A percentile compares a stretch with the other conserved stretches of the same genome.
Evolutionary conservation across 2,113 vertebrate genomes (phyloP).

Genomic region (Microcebus murinus): DNA sequence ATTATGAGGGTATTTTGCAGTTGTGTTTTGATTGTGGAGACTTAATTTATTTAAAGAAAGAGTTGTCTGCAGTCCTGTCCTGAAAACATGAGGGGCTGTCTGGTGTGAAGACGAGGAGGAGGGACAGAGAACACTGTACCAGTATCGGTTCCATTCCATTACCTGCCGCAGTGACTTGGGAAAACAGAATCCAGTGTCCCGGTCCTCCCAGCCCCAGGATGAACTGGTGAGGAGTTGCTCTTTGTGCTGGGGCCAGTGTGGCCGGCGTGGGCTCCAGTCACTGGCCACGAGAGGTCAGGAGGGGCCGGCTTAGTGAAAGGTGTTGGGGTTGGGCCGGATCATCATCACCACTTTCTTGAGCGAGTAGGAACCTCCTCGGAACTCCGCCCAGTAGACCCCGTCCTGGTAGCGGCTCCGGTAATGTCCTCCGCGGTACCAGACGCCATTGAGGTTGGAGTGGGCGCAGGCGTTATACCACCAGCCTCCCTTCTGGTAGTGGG

Average conservation of each 20-base stretch:
- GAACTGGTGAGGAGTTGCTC: conserved; percentile 79
- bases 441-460: conserved; percentile 98
- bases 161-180: conserved; percentile 60
- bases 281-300: neutral
- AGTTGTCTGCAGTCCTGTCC: conserved; percentile 71
- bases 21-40: conserved; percentile 72
- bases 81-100: conserved; percentile 28
- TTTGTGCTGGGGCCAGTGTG: conserved; percentile 57
- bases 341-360: conserved; percentile 99
- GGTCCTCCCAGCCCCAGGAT: conserved; percentile 43
- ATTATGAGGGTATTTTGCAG: conserved; percentile 78
- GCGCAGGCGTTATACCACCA: conserved; percentile 99
- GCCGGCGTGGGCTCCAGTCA: neutral
- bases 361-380: conserved; percentile 97
- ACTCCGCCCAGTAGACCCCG: conserved; percentile 98
- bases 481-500: conserved; percentile 98
- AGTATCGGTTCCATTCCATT: conserved; percentile 37
- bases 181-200: conserved; percentile 70
- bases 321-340: conserved; percentile 98
- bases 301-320: conserved; percentile 90
- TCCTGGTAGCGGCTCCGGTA: conserved; percentile 98
- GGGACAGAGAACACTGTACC: conserved; percentile 19
- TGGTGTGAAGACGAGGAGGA: conserved; percentile 42
- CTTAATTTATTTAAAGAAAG: conserved; percentile 71
- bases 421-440: conserved; percentile 98